These are phyloP conservation scores for Alouatta palliata DNA, from an alignment of 2,113 vertebrate species.

Conservation along the genomic window DNA sequence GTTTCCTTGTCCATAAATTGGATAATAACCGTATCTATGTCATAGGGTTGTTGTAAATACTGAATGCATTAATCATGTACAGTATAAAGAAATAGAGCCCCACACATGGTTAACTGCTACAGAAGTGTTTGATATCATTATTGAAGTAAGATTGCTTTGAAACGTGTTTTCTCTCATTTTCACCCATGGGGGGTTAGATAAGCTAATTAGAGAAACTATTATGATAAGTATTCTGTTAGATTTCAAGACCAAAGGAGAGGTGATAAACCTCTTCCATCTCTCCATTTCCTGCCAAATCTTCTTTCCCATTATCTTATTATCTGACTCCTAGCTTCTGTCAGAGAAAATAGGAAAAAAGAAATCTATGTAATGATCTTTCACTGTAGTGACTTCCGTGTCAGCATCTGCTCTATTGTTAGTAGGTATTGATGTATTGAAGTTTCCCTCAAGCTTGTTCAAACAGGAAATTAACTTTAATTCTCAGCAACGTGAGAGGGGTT, in stretches of 20 bases:
- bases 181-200: not conserved
- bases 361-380: constrained; percentile 75
- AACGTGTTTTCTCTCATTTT: constrained; percentile 25
- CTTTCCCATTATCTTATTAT: constrained; percentile 64
- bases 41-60: not conserved
- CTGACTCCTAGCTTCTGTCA: constrained; percentile 51
- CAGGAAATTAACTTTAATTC: constrained; percentile 70
- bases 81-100: not conserved
- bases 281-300: constrained; percentile 22
- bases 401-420: constrained; percentile 16
- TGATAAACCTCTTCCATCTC: constrained; percentile 47
- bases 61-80: not conserved
- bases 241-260: constrained; percentile 41
- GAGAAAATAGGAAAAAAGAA: constrained; percentile 62
- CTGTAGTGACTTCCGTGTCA: constrained; percentile 59
- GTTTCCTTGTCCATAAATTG: not conserved
- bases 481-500: constrained; percentile 17
- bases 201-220: constrained; percentile 58
- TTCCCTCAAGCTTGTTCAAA: constrained; percentile 73
- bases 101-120: not conserved
- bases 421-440: constrained; percentile 71
- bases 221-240: constrained; percentile 35
- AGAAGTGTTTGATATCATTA: constrained; percentile 4
- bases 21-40: not conserved
- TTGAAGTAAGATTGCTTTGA: not conserved